Evolutionary conservation across 2,888 invertebrate genomes (phyloP).

Genomic region (Eristalis arbustorum): DNA sequence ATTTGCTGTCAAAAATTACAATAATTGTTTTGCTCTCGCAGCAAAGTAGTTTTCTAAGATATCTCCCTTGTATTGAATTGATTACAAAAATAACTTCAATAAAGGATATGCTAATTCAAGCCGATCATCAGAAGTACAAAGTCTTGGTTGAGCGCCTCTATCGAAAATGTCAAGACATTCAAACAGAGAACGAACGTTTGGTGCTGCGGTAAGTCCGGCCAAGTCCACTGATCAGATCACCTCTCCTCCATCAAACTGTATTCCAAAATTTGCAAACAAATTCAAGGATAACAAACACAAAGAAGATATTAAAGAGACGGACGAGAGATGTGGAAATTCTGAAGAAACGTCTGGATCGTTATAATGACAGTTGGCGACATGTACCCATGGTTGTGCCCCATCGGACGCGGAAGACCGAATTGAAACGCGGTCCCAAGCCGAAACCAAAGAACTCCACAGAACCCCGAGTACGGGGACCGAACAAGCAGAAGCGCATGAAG

Average conservation of each 20-base stretch:
- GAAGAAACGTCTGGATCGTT: conserved; percentile 77
- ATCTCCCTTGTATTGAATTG: background rate
- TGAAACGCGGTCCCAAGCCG: conserved; percentile 79
- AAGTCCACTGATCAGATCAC: background rate
- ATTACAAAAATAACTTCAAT: conserved; percentile 34
- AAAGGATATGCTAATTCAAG: conserved; percentile 74
- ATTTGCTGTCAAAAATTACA: conserved; percentile 9
- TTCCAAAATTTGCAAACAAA: background rate
- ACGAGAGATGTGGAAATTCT: conserved; percentile 77
- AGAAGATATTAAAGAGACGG: conserved; percentile 76
- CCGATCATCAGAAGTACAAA: conserved; percentile 75
- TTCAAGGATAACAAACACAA: conserved; percentile 77
- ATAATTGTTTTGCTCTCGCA: conserved; percentile 20
- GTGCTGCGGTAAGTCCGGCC: conserved; percentile 75
- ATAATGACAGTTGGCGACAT: conserved; percentile 78
- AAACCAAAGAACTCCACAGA: conserved; percentile 72
- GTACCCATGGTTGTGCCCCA: conserved; percentile 77
- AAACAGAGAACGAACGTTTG: conserved; percentile 78
- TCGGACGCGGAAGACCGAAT: conserved; percentile 78
- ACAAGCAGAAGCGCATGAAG: conserved; percentile 47
- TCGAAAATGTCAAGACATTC: conserved; percentile 76
- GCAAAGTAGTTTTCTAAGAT: background rate
- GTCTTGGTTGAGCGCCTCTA: conserved; percentile 76
- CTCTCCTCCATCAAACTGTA: background rate
- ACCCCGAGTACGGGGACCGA: conserved; percentile 48